Percentiles rank a stretch among this genome's conserved stretches.
These are phyloP conservation scores for Cistogaster globosa DNA, from an alignment of 2,888 invertebrate species.

Conservation along the genomic window DNA sequence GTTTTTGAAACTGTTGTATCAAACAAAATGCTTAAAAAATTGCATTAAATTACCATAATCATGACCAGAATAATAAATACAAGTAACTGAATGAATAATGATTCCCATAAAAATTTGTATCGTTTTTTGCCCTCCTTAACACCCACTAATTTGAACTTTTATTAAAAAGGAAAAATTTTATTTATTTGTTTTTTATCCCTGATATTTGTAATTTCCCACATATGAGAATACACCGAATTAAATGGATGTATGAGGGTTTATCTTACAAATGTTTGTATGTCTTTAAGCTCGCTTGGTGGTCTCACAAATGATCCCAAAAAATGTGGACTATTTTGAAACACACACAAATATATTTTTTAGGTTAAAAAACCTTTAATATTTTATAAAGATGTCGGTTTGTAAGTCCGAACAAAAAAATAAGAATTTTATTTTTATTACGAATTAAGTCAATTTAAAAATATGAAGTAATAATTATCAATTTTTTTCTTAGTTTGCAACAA, in stretches of 20 bases:
- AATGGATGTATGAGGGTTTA: constrained; percentile 6
- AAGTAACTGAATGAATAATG: constrained; percentile 74
- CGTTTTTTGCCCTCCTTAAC: not conserved
- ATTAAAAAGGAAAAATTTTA: constrained; percentile 55
- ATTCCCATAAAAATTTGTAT: constrained; percentile 77
- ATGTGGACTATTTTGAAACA: not conserved
- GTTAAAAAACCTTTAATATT: too few species aligned
- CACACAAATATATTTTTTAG: not conserved
- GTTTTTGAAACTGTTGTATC: too few species aligned
- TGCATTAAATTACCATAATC: not conserved
- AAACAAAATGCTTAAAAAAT: too few species aligned
- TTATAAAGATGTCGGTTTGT: too few species aligned
- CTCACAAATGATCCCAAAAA: constrained; percentile 41
- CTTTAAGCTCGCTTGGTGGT: constrained; percentile 73
- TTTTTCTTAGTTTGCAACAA: too few species aligned
- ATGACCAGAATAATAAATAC: constrained; percentile 13
- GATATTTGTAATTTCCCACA: constrained; percentile 29
- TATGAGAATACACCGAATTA: not conserved
- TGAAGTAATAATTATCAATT: too few species aligned
- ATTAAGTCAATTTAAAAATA: too few species aligned
- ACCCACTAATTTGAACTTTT: constrained; percentile 42
- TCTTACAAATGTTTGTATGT: constrained; percentile 5
- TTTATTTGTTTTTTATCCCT: constrained; percentile 50
- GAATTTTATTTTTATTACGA: too few species aligned
- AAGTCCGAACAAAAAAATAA: too few species aligned